phyloP scores from a whole-genome alignment of 2,888 invertebrate genomes.

The Pachydiplax longipennis region DNA sequence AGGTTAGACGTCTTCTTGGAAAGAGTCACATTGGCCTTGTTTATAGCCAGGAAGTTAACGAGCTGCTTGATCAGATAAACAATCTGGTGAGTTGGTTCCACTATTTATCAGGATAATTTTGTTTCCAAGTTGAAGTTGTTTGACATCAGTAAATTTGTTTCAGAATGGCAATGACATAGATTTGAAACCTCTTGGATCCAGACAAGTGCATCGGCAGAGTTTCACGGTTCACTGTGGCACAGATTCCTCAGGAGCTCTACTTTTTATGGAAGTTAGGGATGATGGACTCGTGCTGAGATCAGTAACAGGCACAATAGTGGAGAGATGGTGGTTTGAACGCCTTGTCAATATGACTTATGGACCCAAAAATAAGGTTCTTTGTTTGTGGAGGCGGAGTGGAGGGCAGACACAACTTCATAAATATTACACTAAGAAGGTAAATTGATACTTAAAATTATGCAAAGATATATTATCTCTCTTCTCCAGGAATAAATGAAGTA shows the following conservation, averaged over 20 bases:
- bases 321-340: conserved; percentile 99
- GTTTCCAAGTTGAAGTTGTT: no score
- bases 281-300: conserved; percentile 89
- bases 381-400: conserved; percentile 95
- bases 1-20: conserved; percentile 90
- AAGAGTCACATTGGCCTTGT: conserved; percentile 98
- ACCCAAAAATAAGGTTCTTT: conserved; percentile 96
- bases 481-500: no score
- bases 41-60: conserved; percentile 97
- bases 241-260: conserved; percentile 88
- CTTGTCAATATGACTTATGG: conserved; percentile 99
- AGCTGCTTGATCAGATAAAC: conserved; percentile 91
- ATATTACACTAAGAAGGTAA: conserved; percentile 97
- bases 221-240: conserved; percentile 97
- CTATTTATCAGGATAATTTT: not conserved
- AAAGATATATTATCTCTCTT: not conserved
- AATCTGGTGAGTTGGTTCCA: conserved; percentile 77
- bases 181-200: conserved; percentile 92
- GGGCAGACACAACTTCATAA: conserved; percentile 96
- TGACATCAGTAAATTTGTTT: conserved; percentile 48
- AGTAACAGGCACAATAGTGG: conserved; percentile 84
- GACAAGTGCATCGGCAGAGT: conserved; percentile 93
- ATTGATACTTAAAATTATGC: conserved; percentile 13
- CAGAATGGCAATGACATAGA: conserved; percentile 98
- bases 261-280: conserved; percentile 94